Percentiles rank a stretch among this genome's conserved stretches.
phyloP scores from a whole-genome alignment of 1,140 invertebrate genomes.

The Drosophila parvula region DNA sequence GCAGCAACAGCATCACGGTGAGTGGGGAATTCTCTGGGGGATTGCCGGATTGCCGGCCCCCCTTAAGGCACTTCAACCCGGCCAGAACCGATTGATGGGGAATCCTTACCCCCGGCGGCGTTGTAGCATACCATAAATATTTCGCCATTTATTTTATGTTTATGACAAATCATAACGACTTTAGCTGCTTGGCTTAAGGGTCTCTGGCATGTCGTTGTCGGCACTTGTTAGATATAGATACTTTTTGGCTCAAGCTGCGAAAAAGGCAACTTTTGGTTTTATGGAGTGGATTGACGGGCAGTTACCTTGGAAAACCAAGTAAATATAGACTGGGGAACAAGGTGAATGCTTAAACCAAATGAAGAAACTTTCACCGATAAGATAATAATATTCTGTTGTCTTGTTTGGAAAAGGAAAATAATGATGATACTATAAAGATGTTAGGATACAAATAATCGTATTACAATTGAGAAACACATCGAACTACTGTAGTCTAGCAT shows the following conservation, averaged over 20 bases:
- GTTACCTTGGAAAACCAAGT: constrained; percentile 11
- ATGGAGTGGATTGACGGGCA: neutral
- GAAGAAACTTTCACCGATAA: neutral
- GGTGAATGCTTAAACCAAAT: no score
- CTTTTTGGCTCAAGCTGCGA: constrained; percentile 59
- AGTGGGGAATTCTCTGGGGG: constrained; percentile 45
- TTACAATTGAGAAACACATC: no score
- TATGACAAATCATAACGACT: constrained; percentile 83
- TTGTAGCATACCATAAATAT: constrained; percentile 74
- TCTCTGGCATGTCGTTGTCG: constrained; percentile 70
- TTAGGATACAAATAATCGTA: no score
- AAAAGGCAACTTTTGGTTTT: constrained; percentile 5
- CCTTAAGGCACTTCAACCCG: constrained; percentile 22
- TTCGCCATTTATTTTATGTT: constrained; percentile 83
- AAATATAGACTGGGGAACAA: neutral
- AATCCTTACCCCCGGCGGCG: constrained; percentile 35
- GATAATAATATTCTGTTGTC: no score
- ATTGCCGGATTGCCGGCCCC: constrained; percentile 6
- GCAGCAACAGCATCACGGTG: constrained; percentile 60
- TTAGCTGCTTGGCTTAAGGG: constrained; percentile 74
- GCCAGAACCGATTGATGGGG: constrained; percentile 19
- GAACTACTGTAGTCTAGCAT: neutral
- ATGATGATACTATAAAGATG: no score
- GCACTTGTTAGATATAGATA: constrained; percentile 78
- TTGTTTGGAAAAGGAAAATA: no score